Percentiles rank a stretch among this genome's conserved stretches.
Evolutionary conservation across 2,113 vertebrate species (phyloP).

Genomic region (Halichoeres trimaculatus): DNA sequence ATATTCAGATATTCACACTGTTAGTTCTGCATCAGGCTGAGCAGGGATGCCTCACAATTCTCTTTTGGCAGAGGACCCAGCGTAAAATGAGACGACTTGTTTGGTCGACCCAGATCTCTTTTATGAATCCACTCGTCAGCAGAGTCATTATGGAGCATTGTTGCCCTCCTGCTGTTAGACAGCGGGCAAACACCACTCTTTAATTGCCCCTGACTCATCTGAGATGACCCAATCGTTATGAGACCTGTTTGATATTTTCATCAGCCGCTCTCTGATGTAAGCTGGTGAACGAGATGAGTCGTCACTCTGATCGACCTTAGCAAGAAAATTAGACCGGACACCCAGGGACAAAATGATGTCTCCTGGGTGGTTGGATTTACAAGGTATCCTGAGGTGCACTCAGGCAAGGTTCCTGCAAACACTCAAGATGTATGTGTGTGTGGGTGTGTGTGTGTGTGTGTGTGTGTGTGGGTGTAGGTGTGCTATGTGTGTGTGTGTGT

Average conservation of each 20-base stretch:
- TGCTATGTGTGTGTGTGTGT: background rate
- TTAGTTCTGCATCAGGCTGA: background rate
- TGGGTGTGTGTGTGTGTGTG: background rate
- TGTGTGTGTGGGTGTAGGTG: background rate
- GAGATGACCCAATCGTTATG: constrained; percentile 26
- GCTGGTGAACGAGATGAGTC: constrained; percentile 26
- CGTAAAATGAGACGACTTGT: constrained; percentile 10
- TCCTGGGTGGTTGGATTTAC: background rate
- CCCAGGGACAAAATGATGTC: constrained; percentile 4
- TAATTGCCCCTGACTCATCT: constrained; percentile 45
- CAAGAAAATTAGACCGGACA: constrained; percentile 5
- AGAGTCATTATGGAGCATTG: constrained; percentile 30
- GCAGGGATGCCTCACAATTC: background rate
- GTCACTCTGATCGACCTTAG: constrained; percentile 18
- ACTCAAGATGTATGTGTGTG: background rate
- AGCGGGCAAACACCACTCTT: background rate
- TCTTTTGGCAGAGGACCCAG: constrained; percentile 12
- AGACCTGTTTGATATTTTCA: constrained; percentile 43
- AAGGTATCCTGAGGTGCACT: constrained; percentile 7
- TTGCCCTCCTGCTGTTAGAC: constrained; percentile 24
- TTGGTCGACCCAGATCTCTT: constrained; percentile 9
- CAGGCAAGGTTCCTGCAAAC: background rate
- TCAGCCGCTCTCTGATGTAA: constrained; percentile 16
- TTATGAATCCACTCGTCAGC: constrained; percentile 39
- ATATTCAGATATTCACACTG: too few species aligned